Evolutionary conservation across 2,113 vertebrate genomes (phyloP), one percentile per base, ranked within the genome.

Genomic region (Otocyon megalotis): DNA sequence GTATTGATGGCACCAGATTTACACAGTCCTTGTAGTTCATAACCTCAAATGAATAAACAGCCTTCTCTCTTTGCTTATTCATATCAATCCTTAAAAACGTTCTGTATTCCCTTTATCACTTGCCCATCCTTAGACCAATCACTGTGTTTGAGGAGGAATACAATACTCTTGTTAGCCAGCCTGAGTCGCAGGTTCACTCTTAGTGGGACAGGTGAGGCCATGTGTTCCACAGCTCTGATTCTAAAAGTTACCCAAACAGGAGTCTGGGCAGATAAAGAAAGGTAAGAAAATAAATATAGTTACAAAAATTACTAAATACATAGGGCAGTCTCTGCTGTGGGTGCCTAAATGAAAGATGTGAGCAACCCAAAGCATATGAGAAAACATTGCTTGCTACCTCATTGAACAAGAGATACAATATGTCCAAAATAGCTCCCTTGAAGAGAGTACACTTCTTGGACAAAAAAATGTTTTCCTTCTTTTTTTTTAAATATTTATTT

Each of bases 371-470:
- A 71, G n/a, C 50, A 32, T 35, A 37, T 84, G 74, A 93, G 50
- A 91, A 95, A 60, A 90, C 1, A n/a, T 30, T 82, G 48, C 28
- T 94, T 90, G 60, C 67, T 54, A 62, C n/a, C 19, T 79, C 53
- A 77, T n/a, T 92, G 60, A 81, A 24, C 83, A 94, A 77, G 58
- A 92, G 63, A 89, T 72, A 69, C 50, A 74, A 6, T 74, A 60
- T 81, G 26, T 84, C 95, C 77, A 95, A 97, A 97, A 91, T 56
- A 82, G 60, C 28, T 90, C 32, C 60, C 32, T 91, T 72, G 72
- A 93, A 53, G 12, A 85, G 28, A 30, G 17, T 35, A 48, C 19
- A 54, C 30, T 87, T 54, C 63, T 84, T 80, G 20, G 92, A 80
- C 81, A 81, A 85, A 94, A 54, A 93, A 30, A 82, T 35, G 5